Evolutionary conservation across 2,797 vertebrate species (phyloP).

Genomic region (Dallia pectoralis): DNA sequence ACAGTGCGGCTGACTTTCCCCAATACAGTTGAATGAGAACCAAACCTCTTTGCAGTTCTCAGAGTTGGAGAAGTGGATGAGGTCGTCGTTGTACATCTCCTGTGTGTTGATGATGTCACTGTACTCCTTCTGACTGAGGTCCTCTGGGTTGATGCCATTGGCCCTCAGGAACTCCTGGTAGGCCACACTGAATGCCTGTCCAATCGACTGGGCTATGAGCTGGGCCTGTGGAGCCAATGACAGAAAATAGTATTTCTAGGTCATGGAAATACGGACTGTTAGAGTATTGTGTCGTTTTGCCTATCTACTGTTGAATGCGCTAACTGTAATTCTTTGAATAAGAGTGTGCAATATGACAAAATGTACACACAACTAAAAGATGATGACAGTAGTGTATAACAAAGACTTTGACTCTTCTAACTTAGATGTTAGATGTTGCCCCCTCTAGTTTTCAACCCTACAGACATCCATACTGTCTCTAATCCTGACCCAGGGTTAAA

Average conservation of each 20-base stretch:
- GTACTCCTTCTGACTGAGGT: conserved; percentile 99
- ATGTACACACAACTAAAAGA: too few relatives aligned
- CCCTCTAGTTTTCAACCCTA: neutral
- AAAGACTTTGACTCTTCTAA: neutral
- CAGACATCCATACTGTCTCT: neutral
- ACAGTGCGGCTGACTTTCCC: neutral
- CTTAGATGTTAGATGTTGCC: neutral
- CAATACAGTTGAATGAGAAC: neutral
- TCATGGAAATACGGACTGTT: neutral
- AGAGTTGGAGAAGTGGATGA: conserved; percentile 99
- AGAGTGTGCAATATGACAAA: too few relatives aligned
- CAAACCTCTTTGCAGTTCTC: conserved; percentile 99
- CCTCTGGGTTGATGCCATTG: conserved; percentile 98
- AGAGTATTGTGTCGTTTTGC: too few relatives aligned
- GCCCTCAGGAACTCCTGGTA: conserved; percentile 98
- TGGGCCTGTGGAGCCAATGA: conserved; percentile 81
- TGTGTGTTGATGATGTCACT: conserved; percentile 99
- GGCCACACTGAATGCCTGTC: conserved; percentile 98
- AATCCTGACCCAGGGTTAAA: neutral
- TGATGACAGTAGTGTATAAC: neutral
- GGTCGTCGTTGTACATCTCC: conserved; percentile 99
- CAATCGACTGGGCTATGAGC: conserved; percentile 98
- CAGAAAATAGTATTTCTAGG: too few relatives aligned
- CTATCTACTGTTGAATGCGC: too few relatives aligned
- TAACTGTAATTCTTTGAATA: too few relatives aligned